Base-by-base conservation (phyloP, 2,797 vertebrate species). In the Mus caroli region DNA sequence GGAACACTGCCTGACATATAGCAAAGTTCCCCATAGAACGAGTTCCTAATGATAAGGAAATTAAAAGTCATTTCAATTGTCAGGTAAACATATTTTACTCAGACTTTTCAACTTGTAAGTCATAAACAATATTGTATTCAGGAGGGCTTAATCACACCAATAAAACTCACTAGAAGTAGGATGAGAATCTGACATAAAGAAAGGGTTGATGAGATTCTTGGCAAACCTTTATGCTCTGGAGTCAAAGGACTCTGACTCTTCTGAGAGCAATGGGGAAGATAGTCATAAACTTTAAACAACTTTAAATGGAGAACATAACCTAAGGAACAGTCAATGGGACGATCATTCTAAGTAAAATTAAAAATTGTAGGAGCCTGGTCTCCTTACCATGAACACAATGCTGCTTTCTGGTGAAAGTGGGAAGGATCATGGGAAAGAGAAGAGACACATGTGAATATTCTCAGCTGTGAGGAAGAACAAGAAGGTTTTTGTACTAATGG, bases 41-140 rank as follows among this genome's bases (percentile, higher is more conserved):
- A 40, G 37, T 52, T 95, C 40, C 64, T 22, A 85, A 93, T 78
- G 52, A 22, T 73, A 75, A 79, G 87, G 77, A 80, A 93, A 93
- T 80, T 82, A 96, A 96, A 93, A 37, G 37, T 78, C 13, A 76
- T 94, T 90, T 85, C 17, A 31, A n/a, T 64, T 92, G n/a, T 87
- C 62, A 91, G 56, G 24, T 78, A 73, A 95, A 91, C 62, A 24
- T 54, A 92, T 93, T 40, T 90, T 90, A 90, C 75, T 54, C 52
- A 22, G 84, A 96, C 10, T 64, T 90, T 95, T 90, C 60, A 87
- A 91, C 28, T 78, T 83, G 73, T 91, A 90, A 92, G 80, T 86
- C 52, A 76, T 14, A 88, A 2, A 64, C 31, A 69, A 94, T 58
- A 60, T 9, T 54, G 89, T 67, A 77, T 58, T 83, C 43, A 90